Evolutionary conservation across 2,113 vertebrate species (phyloP).

Genomic region (Platysternon megacephalum): DNA sequence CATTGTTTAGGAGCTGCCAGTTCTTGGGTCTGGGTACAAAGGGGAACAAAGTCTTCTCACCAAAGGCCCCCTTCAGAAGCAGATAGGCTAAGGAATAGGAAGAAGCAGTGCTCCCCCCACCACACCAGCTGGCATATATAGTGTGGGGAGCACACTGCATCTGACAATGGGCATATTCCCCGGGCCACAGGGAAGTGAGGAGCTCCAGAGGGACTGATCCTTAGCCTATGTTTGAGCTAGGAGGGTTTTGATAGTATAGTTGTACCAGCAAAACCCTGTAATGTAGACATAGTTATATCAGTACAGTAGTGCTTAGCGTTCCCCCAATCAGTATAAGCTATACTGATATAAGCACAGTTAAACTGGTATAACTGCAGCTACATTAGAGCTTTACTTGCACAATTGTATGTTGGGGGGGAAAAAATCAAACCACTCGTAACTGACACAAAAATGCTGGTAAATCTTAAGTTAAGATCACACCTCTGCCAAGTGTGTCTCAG

Average conservation of each 20-base stretch:
- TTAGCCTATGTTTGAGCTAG: neutral
- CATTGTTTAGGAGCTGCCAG: neutral
- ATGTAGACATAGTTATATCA: neutral
- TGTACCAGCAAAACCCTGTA: neutral
- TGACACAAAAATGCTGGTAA: neutral
- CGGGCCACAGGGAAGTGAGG: too few species aligned
- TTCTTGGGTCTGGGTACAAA: neutral
- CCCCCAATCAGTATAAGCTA: neutral
- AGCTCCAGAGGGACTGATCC: neutral
- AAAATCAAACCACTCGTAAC: neutral
- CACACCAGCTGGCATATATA: too few species aligned
- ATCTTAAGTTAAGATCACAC: neutral
- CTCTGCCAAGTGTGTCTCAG: neutral
- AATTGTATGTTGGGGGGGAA: too few species aligned
- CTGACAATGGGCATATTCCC: too few species aligned
- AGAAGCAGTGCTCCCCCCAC: too few species aligned
- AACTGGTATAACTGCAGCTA: neutral
- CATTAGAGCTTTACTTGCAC: too few species aligned
- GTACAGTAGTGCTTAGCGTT: neutral
- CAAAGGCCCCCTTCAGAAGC: too few species aligned
- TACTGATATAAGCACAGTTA: neutral
- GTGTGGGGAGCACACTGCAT: too few species aligned
- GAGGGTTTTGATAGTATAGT: neutral
- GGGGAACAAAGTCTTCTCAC: too few species aligned
- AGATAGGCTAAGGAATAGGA: too few species aligned